Evolutionary conservation across 2,113 vertebrate species (phyloP), one percentile per base, ranked within the genome.

Genomic region (Ceuthmochares aereus): DNA sequence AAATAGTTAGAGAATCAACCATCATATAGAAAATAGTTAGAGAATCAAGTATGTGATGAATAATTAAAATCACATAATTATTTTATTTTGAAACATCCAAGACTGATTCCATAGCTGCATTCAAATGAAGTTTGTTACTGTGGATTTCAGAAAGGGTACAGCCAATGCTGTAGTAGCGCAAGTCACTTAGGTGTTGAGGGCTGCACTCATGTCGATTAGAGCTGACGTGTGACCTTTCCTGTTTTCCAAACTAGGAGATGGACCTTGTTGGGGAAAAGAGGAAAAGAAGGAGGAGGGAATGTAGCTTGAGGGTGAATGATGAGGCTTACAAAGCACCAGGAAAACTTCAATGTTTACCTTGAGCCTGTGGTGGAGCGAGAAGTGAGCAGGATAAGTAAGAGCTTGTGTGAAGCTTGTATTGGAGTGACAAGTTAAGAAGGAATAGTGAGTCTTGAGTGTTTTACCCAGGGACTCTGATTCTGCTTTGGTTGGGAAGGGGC

Each of bases 271-370:
- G 73, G 45, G 45, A 8, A 32, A 37, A 15, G 13, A 56, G 20
- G 36, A 36, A 2, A 32, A 55, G 7, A 3, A 30, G 7, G 22
- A 40, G 30, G 13, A 64, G 54, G 40, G 18, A 74, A 43, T 12
- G 6, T 49, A 77, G 18, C 21, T 7, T 8, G 19, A 87, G 32
- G 4, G 29, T 30, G 43, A 40, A 34, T 73, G 10, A 1, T 3
- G 19, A 10, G 12, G 21, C 32, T 69, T n/a, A 3, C 0, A 0
- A 32, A 80, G 15, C 10, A 26, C 3, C 5, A 15, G 26, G n/a
- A 32, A n/a, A 49, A 14, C 9, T 18, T 49, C 1, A 4, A 34
- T 6, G 7, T 58, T 81, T 78, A 7, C 29, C 4, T 45, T 68
- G 27, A 58, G 14, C 6, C 5, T 16, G 6, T 51, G 25, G 8